A percentile compares a stretch with the other conserved stretches of the same genome.
These are phyloP conservation scores for Stramonita haemastoma DNA, from an alignment of 2,888 invertebrate genomes.

Conservation along the genomic window DNA sequence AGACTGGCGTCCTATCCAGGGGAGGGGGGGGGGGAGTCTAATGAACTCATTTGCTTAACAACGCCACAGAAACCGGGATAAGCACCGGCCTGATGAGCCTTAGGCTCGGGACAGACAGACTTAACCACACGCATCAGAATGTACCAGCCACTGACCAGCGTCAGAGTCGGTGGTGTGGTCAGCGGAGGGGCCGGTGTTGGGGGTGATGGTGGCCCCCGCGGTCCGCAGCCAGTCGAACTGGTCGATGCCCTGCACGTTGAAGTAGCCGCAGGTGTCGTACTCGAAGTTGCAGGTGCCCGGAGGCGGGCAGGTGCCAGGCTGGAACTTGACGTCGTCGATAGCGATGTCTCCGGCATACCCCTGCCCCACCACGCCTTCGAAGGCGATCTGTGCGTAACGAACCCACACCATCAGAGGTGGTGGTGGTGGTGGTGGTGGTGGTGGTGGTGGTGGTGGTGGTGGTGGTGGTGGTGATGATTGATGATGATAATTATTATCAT, in stretches of 20 bases:
- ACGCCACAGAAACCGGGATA: no score
- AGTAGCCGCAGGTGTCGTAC: slow-evolving; percentile 68
- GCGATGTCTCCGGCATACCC: slow-evolving; percentile 69
- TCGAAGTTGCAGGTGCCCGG: slow-evolving; percentile 73
- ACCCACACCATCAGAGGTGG: no score
- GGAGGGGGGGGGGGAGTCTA: no score
- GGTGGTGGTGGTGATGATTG: no score
- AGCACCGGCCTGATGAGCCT: no score
- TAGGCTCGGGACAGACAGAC: not conserved
- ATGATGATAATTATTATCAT: no score
- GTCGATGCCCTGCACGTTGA: slow-evolving; percentile 58
- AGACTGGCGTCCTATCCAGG: no score
- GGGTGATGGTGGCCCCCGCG: slow-evolving; percentile 62
- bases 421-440: no score
- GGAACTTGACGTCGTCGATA: slow-evolving; percentile 68
- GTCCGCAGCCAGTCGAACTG: slow-evolving; percentile 73
- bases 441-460: no score
- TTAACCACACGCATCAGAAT: not conserved
- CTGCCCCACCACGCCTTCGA: slow-evolving; percentile 64
- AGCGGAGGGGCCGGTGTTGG: slow-evolving; percentile 66
- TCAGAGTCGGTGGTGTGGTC: slow-evolving; percentile 71
- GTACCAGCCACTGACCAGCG: slow-evolving; percentile 40
- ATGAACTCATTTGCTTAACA: no score
- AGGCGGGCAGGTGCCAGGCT: slow-evolving; percentile 63
- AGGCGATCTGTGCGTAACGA: slow-evolving; percentile 58